phyloP scores from a whole-genome alignment of 2,113 vertebrate species.

The Leucosticte australis region DNA sequence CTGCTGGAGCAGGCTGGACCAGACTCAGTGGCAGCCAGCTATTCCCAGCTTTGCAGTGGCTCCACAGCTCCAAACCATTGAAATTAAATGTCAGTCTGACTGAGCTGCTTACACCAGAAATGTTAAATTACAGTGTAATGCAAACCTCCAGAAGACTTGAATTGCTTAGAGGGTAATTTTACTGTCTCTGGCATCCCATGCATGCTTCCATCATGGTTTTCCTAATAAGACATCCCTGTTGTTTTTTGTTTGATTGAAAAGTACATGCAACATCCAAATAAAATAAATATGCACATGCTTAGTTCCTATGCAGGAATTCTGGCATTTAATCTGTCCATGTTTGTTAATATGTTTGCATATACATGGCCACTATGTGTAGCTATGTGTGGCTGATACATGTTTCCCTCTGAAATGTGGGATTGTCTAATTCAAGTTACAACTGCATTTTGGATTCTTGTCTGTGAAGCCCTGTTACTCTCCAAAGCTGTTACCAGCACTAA shows the following conservation, averaged over 20 bases:
- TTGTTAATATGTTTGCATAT: not conserved
- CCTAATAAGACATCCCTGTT: not conserved
- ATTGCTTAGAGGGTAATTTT: slow-evolving; percentile 19
- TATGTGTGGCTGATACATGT: not conserved
- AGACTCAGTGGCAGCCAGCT: slow-evolving; percentile 45
- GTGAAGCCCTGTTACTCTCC: not conserved
- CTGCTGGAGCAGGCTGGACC: not conserved
- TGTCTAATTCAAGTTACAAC: not conserved
- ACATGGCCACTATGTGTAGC: not conserved
- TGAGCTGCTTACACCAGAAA: slow-evolving; percentile 21
- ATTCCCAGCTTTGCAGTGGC: not conserved
- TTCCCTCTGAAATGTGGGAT: not conserved
- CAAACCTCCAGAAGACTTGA: not conserved
- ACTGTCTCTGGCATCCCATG: not conserved
- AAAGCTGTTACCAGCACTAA: not conserved
- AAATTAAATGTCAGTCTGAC: not conserved
- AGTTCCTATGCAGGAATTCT: not conserved
- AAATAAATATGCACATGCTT: not conserved
- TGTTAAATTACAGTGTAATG: slow-evolving; percentile 43
- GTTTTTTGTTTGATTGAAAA: not conserved
- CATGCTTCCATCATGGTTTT: not conserved
- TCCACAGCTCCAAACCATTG: not conserved
- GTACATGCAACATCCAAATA: not conserved
- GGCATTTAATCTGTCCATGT: not conserved
- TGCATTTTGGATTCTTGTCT: not conserved